A percentile compares a stretch with the other conserved stretches of the same genome.
These are phyloP conservation scores for Orius insidiosus DNA, from an alignment of 1,140 invertebrate genomes.

Conservation along the genomic window DNA sequence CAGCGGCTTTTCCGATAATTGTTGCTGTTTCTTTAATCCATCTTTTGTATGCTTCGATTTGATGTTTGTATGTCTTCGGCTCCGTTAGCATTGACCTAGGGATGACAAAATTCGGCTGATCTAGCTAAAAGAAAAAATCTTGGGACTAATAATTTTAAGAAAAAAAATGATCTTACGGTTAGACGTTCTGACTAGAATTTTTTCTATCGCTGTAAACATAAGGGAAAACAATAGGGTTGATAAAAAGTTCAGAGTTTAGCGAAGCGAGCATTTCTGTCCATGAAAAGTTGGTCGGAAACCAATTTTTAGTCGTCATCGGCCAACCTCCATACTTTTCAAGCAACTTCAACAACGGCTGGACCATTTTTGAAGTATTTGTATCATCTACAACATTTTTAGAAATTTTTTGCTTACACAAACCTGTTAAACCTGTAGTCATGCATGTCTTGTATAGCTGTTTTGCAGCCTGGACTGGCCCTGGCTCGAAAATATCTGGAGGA, in stretches of 20 bases:
- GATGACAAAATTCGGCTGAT: slow-evolving; percentile 33
- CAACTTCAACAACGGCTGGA: slow-evolving; percentile 23
- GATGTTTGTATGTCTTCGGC: slow-evolving; percentile 23
- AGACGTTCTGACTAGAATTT: slow-evolving; percentile 23
- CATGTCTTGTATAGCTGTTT: slow-evolving; percentile 44
- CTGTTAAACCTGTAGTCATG: slow-evolving; percentile 37
- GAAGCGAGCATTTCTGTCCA: too few species aligned
- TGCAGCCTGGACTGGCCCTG: slow-evolving; percentile 38
- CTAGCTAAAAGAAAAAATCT: slow-evolving; percentile 28
- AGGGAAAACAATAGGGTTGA: too few species aligned
- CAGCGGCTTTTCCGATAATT: slow-evolving; percentile 16
- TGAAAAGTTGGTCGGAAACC: too few species aligned
- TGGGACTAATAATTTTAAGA: too few species aligned
- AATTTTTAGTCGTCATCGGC: slow-evolving; percentile 23
- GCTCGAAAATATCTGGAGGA: slow-evolving; percentile 26
- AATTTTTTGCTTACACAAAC: slow-evolving; percentile 22
- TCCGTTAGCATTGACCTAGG: slow-evolving; percentile 33
- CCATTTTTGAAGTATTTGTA: slow-evolving; percentile 13
- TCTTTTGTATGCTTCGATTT: slow-evolving; percentile 30
- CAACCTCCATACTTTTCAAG: slow-evolving; percentile 26
- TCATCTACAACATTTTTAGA: not conserved
- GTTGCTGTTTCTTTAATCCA: slow-evolving; percentile 27
- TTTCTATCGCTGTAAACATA: slow-evolving; percentile 23
- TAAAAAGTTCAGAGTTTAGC: too few species aligned
- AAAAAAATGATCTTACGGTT: slow-evolving; percentile 15